A percentile compares a stretch with the other conserved stretches of the same genome.
phyloP scores from a whole-genome alignment of 1,140 invertebrate species.

The Leptinotarsa texana region DNA sequence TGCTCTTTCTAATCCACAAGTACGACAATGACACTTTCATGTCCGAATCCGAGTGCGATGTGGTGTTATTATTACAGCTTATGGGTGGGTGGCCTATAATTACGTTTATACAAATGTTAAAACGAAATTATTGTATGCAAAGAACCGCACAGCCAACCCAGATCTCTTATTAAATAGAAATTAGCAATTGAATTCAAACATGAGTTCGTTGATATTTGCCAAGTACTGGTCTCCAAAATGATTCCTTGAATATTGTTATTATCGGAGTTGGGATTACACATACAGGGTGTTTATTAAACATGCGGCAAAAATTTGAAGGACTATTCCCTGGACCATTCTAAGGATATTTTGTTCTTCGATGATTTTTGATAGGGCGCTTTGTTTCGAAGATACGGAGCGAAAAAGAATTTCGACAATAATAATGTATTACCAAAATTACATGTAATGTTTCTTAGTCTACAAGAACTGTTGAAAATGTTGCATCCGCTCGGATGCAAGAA shows the following conservation, averaged over 20 bases:
- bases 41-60: background rate
- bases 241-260: background rate
- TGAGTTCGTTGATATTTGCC: background rate
- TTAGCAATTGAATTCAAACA: conserved; percentile 8
- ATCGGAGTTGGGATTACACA: background rate
- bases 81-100: conserved; percentile 21
- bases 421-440: too few relatives aligned
- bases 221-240: background rate
- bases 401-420: too few relatives aligned
- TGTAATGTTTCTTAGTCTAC: too few relatives aligned
- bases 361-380: too few relatives aligned
- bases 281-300: too few relatives aligned
- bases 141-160: background rate
- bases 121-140: conserved; percentile 13
- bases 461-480: too few relatives aligned
- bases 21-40: conserved; percentile 6
- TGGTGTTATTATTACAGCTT: conserved; percentile 15
- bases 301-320: too few relatives aligned
- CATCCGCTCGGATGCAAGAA: too few relatives aligned
- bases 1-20: too few relatives aligned
- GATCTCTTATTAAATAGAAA: conserved; percentile 20
- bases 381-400: too few relatives aligned
- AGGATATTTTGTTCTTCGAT: too few relatives aligned
- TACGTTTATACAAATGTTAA: conserved; percentile 22
- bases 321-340: too few relatives aligned